Conservation (phyloP, 2,797 vertebrate genomes). For the Coccyzus lansbergi region DNA sequence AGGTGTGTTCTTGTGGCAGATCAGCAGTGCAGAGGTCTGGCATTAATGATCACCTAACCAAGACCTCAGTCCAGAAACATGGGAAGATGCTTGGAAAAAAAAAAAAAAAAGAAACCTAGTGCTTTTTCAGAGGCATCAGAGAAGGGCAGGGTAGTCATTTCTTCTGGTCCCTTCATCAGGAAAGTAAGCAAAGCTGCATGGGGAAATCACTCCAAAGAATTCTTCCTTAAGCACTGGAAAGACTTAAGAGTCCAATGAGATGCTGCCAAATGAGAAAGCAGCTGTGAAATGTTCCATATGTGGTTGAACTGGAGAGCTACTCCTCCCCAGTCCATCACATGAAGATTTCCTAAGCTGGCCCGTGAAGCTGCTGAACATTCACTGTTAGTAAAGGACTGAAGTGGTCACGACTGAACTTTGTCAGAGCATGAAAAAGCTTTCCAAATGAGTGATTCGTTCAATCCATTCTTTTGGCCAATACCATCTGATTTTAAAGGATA, state of each 20-base stretch:
- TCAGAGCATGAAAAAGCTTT: not conserved
- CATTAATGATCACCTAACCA: not conserved
- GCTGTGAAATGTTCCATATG: not conserved
- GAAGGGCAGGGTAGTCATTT: not conserved
- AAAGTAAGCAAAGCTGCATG: not conserved
- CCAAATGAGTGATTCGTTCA: not conserved
- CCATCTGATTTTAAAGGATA: not conserved
- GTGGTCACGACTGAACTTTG: not conserved
- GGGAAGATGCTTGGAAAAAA: not conserved
- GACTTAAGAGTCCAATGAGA: not conserved
- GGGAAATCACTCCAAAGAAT: not conserved
- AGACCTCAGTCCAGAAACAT: not conserved
- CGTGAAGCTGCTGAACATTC: not conserved
- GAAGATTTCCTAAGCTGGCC: not conserved
- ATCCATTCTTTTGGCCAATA: not conserved
- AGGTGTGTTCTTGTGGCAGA: not conserved
- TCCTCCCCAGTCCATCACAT: not conserved
- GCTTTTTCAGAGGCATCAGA: not conserved
- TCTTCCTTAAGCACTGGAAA: not conserved
- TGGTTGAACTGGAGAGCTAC: not conserved
- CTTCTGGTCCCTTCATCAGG: not conserved
- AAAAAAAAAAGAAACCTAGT: not conserved
- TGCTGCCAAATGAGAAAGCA: not conserved
- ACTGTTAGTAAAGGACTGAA: not conserved
- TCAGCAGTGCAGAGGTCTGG: not conserved